These are phyloP conservation scores for Chloroclysta siterata DNA, from an alignment of 2,888 invertebrate genomes.

Conservation along the genomic window DNA sequence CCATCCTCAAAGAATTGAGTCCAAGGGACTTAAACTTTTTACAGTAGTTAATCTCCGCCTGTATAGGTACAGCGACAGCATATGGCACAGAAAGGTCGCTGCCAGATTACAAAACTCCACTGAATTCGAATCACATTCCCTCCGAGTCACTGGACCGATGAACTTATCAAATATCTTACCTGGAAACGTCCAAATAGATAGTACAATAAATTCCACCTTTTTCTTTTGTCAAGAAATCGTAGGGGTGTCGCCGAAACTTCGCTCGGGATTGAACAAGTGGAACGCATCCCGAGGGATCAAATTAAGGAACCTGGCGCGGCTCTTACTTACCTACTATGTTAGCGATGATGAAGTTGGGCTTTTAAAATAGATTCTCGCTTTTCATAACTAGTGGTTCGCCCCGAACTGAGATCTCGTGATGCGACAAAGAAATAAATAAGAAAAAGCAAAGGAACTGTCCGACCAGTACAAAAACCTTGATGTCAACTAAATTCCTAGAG, in stretches of 20 bases:
- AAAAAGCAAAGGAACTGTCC: too few relatives aligned
- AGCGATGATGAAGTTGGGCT: constrained; percentile 10
- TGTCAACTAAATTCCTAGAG: too few relatives aligned
- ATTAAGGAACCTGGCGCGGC: constrained; percentile 19
- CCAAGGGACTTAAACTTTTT: too few relatives aligned
- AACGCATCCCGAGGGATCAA: constrained; percentile 27
- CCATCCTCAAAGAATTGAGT: too few relatives aligned
- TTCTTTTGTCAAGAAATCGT: constrained; percentile 14
- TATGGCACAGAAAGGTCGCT: neutral
- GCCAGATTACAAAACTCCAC: neutral
- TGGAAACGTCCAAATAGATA: constrained; percentile 2
- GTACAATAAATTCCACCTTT: constrained; percentile 14
- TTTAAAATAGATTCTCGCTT: constrained; percentile 28
- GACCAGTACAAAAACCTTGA: too few relatives aligned
- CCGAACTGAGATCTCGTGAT: too few relatives aligned
- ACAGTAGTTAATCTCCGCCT: too few relatives aligned
- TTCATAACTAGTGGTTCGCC: too few relatives aligned
- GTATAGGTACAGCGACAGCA: too few relatives aligned
- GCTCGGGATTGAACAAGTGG: constrained; percentile 24
- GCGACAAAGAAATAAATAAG: too few relatives aligned
- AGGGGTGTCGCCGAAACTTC: constrained; percentile 23
- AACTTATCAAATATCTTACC: constrained; percentile 15
- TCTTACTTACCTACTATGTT: constrained; percentile 8
- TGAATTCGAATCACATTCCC: constrained; percentile 1
- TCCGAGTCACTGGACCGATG: constrained; percentile 6